phyloP scores from a whole-genome alignment of 2,888 invertebrate species.

The Meiosimyza decipiens region DNA sequence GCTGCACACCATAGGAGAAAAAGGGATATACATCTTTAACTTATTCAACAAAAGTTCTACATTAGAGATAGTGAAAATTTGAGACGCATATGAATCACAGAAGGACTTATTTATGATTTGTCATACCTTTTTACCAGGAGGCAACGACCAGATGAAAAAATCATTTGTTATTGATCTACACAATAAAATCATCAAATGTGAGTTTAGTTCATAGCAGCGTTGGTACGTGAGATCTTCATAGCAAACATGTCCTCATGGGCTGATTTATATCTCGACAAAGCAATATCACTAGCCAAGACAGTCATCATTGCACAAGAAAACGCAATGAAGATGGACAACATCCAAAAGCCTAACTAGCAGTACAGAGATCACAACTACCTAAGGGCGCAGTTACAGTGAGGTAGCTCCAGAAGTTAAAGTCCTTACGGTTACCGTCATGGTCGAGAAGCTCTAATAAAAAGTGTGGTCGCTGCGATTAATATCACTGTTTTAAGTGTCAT shows the following conservation, averaged over 20 bases:
- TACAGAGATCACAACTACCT: too few species aligned
- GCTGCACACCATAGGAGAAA: conserved; percentile 22
- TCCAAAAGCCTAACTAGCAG: too few species aligned
- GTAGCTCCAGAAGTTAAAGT: too few species aligned
- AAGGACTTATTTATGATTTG: conserved; percentile 26
- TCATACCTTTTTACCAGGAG: conserved; percentile 21
- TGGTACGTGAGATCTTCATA: conserved; percentile 34
- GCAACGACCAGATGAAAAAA: conserved; percentile 6
- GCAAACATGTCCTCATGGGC: conserved; percentile 27
- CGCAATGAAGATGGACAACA: conserved; percentile 8
- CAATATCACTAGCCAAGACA: conserved; percentile 27
- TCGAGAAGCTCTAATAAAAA: too few species aligned
- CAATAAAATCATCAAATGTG: conserved; percentile 24
- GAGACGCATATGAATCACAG: conserved; percentile 27
- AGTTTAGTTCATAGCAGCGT: conserved; percentile 15
- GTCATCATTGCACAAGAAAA: conserved; percentile 27
- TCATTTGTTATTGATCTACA: conserved; percentile 28
- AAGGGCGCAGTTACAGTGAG: too few species aligned
- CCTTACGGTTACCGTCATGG: too few species aligned
- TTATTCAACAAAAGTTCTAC: background rate
- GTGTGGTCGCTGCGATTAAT: too few species aligned
- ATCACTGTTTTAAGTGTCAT: too few species aligned
- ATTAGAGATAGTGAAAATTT: too few species aligned
- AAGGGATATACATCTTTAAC: conserved; percentile 1
- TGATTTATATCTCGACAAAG: conserved; percentile 13